Conservation (phyloP, 1,140 invertebrate species). For the Mercenaria mercenaria region DNA sequence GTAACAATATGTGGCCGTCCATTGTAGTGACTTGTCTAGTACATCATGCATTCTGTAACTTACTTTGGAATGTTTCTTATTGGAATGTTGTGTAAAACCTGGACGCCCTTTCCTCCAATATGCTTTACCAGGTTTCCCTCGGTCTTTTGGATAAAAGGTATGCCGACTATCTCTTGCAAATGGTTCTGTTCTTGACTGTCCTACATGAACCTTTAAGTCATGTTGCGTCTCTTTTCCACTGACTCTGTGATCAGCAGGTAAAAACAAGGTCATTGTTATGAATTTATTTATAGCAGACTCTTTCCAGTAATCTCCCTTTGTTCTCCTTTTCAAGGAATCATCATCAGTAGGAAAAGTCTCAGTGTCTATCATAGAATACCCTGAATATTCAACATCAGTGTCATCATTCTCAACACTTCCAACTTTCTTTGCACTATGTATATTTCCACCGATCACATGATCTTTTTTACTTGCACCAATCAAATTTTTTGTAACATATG, state of each 20-base stretch:
- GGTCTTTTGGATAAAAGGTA: slow-evolving; percentile 20
- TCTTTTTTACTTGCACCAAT: slow-evolving; percentile 22
- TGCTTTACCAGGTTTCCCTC: background rate
- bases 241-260: background rate
- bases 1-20: no score
- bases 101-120: background rate
- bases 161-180: slow-evolving; percentile 33
- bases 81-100: background rate
- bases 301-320: slow-evolving; percentile 7
- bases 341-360: slow-evolving; percentile 20
- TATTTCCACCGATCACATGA: slow-evolving; percentile 49
- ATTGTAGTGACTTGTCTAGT: no score
- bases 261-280: slow-evolving; percentile 11
- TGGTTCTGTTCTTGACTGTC: slow-evolving; percentile 6
- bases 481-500: background rate
- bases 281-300: background rate
- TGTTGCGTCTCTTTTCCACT: background rate
- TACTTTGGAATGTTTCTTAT: slow-evolving; percentile 45
- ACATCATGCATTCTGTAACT: background rate
- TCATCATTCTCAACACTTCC: slow-evolving; percentile 44
- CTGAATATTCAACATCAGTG: slow-evolving; percentile 45
- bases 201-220: slow-evolving; percentile 4
- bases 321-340: background rate
- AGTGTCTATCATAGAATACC: slow-evolving; percentile 1
- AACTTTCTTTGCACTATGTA: background rate